Conservation (phyloP, 1,140 invertebrate species). For the Nautilus pompilius region DNA sequence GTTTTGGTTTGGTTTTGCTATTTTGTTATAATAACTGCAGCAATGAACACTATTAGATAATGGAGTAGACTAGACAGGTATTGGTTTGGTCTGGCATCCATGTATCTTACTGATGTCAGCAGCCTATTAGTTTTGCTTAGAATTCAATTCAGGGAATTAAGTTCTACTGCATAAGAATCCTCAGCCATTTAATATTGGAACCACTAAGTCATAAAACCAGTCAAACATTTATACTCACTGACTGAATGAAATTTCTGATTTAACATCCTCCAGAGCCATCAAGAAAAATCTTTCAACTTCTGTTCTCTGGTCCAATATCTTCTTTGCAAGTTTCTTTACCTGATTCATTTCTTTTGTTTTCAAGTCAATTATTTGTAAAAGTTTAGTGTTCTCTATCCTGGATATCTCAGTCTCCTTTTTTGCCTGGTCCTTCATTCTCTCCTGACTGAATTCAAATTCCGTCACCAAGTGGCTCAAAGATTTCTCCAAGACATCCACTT, state of each 20-base stretch:
- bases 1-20: too few relatives aligned
- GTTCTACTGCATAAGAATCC: too few relatives aligned
- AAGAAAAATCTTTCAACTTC: constrained; percentile 55
- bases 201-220: too few relatives aligned
- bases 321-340: constrained; percentile 52
- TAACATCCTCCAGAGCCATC: constrained; percentile 48
- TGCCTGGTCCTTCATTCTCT: constrained; percentile 25
- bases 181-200: too few relatives aligned
- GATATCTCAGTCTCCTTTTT: constrained; percentile 45
- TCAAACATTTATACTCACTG: constrained; percentile 52
- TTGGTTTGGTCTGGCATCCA: too few relatives aligned
- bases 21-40: too few relatives aligned
- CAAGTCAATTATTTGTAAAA: constrained; percentile 51
- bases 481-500: constrained; percentile 47
- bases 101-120: too few relatives aligned
- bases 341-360: constrained; percentile 55
- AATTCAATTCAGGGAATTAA: too few relatives aligned
- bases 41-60: too few relatives aligned
- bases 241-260: constrained; percentile 48
- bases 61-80: too few relatives aligned
- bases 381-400: constrained; percentile 45
- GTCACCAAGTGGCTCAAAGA: constrained; percentile 49
- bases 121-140: too few relatives aligned
- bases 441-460: constrained; percentile 50
- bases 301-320: constrained; percentile 53